Evolutionary conservation across 2,888 invertebrate species (phyloP).

Genomic region (Limulus polyphemus): DNA sequence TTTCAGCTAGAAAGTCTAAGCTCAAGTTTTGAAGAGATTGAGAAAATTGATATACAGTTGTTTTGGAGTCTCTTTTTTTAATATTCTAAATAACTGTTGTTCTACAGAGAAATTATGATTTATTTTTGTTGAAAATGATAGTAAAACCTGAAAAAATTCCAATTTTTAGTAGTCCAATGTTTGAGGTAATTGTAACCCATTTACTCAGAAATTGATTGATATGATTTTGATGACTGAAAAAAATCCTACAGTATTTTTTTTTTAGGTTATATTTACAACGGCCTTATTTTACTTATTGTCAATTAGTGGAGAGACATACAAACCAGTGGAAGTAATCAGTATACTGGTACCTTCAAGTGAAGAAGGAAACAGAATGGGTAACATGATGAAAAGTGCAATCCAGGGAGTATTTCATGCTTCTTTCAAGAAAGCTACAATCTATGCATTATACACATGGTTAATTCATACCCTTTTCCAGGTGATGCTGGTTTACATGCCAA

Average conservation of each 20-base stretch:
- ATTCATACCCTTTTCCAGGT: constrained; percentile 86
- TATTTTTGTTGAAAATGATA: too few species aligned
- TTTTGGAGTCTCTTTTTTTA: too few species aligned
- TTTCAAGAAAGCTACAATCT: constrained; percentile 91
- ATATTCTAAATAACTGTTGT: too few species aligned
- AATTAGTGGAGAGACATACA: constrained; percentile 71
- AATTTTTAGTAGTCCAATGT: too few species aligned
- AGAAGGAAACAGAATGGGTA: constrained; percentile 46
- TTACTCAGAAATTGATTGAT: too few species aligned
- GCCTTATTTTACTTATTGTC: constrained; percentile 89
- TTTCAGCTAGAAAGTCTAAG: too few species aligned
- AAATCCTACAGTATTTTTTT: constrained; percentile 25
- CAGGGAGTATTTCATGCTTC: constrained; percentile 92
- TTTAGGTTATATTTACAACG: constrained; percentile 88
- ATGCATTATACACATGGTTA: constrained; percentile 96
- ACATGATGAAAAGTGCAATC: constrained; percentile 46
- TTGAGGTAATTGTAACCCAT: too few species aligned
- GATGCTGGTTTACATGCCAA: constrained; percentile 88
- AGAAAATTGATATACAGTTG: too few species aligned
- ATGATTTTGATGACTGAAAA: too few species aligned
- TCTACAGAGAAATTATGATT: too few species aligned
- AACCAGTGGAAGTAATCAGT: constrained; percentile 78
- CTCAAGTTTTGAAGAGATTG: too few species aligned
- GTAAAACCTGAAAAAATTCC: too few species aligned
- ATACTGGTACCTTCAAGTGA: constrained; percentile 63